Conservation (phyloP, 2,888 invertebrate genomes). For the Meteorus cinctellus region DNA sequence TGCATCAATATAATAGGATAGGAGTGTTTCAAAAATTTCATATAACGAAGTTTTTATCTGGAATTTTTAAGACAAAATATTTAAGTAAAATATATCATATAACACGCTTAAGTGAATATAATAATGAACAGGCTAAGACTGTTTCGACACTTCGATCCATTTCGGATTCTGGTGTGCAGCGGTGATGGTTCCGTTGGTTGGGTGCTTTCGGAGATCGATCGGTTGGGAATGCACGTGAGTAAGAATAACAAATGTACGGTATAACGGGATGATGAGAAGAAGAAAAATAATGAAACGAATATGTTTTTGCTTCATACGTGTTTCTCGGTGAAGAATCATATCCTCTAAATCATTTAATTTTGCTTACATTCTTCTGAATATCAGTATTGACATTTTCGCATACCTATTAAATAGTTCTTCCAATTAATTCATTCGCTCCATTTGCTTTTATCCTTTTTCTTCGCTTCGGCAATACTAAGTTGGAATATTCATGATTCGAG, state of each 20-base stretch:
- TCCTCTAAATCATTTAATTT: too few relatives aligned
- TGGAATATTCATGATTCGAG: background rate
- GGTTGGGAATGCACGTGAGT: constrained; percentile 94
- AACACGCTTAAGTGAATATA: constrained; percentile 40
- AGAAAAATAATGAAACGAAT: background rate
- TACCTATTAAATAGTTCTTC: too few relatives aligned
- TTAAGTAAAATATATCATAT: background rate
- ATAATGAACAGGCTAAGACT: constrained; percentile 80
- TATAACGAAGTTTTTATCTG: background rate
- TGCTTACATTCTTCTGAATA: too few relatives aligned
- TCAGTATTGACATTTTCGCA: too few relatives aligned
- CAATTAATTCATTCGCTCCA: background rate
- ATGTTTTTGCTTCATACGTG: constrained; percentile 57
- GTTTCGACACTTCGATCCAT: constrained; percentile 96
- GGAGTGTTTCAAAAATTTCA: background rate
- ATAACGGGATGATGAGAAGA: constrained; percentile 22
- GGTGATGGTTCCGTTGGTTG: constrained; percentile 98
- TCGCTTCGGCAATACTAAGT: background rate
- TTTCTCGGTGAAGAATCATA: background rate
- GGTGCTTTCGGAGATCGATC: constrained; percentile 97
- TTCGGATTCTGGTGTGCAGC: constrained; percentile 96
- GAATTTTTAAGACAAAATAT: background rate
- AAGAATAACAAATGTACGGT: constrained; percentile 50
- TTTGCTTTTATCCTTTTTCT: background rate
- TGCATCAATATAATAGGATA: background rate